Base-by-base conservation (phyloP, 1,140 invertebrate species). In the Aporrectodea caliginosa region DNA sequence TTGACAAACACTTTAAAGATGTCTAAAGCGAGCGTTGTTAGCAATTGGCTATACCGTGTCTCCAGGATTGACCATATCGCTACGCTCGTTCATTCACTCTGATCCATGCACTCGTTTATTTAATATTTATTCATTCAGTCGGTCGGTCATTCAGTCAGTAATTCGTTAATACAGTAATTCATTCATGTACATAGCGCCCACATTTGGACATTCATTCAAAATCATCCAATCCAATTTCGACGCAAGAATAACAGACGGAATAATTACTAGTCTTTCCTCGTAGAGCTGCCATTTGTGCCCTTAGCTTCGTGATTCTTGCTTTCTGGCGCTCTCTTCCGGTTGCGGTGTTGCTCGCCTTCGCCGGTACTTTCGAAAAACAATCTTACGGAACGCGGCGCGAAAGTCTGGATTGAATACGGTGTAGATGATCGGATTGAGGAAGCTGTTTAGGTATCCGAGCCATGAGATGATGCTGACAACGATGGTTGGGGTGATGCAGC, bases 321-420 rank as follows among this genome's bases (percentile, higher is more conserved):
- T n/a, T n/a, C n/a, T n/a, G n/a, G n/a, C n/a, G n/a, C 22, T 74
- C 34, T 74, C 6, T 33, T 30, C 1, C 73, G 31, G 73, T 31
- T 74, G n/a, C 73, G n/a, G 33, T n/a, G 32, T 1, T 2, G 29
- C 33, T 30, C 80, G 74, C 34, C 31, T 33, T 29, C 71, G 27
- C 29, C 75, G 74, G 68, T 82, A 82, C n/a, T 81, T 82, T 35
- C 82, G 82, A 73, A 84, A 85, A 71, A 98, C 86, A 78, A 81
- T 87, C 84, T 84, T 88, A 83, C 84, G 80, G 83, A 88, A 84
- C 69, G 88, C 87, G 75, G 82, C 84, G 70, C 88, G 80, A 82
- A 88, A 89, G 75, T 85, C 86, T 76, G 86, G 86, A 81, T 86
- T 88, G 81, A 88, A 89, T 32, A 88, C 85, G 29, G 87, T 88